Evolutionary conservation across 1,140 invertebrate species (phyloP).

Genomic region (Campoletis sonorensis): DNA sequence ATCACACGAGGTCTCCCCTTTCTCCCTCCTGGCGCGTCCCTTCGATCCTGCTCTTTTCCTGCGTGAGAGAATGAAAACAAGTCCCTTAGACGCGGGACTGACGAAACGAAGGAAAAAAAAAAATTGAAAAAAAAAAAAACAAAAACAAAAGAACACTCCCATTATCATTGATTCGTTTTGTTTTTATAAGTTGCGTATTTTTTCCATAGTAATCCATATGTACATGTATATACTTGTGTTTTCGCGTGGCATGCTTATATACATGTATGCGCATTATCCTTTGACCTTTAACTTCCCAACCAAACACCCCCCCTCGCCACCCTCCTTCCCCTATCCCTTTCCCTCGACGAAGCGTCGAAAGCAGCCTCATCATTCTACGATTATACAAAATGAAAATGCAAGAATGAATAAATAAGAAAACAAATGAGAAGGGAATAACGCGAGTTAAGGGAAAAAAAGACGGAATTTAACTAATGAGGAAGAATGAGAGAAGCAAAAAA

Average conservation of each 20-base stretch:
- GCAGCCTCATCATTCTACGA: conserved; percentile 56
- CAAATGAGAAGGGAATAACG: conserved; percentile 17
- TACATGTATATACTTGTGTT: conserved; percentile 47
- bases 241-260: conserved; percentile 33
- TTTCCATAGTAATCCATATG: conserved; percentile 42
- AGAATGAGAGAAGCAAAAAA: conserved; percentile 47
- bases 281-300: conserved; percentile 20
- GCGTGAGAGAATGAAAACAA: background rate
- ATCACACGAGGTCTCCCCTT: conserved; percentile 53
- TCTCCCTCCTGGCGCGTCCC: conserved; percentile 31
- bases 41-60: background rate
- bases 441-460: conserved; percentile 47
- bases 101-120: background rate
- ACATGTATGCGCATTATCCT: conserved; percentile 45
- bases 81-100: background rate
- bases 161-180: conserved; percentile 58
- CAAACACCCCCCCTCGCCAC: too few relatives aligned
- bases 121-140: background rate
- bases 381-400: conserved; percentile 49
- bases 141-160: conserved; percentile 29
- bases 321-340: background rate
- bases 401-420: conserved; percentile 39
- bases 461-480: conserved; percentile 46
- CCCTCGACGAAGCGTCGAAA: conserved; percentile 54
- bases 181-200: conserved; percentile 52